Percentiles rank a stretch among this genome's conserved stretches.
Conservation (phyloP, 2,113 vertebrate species). For the Megaceryle torquata region DNA sequence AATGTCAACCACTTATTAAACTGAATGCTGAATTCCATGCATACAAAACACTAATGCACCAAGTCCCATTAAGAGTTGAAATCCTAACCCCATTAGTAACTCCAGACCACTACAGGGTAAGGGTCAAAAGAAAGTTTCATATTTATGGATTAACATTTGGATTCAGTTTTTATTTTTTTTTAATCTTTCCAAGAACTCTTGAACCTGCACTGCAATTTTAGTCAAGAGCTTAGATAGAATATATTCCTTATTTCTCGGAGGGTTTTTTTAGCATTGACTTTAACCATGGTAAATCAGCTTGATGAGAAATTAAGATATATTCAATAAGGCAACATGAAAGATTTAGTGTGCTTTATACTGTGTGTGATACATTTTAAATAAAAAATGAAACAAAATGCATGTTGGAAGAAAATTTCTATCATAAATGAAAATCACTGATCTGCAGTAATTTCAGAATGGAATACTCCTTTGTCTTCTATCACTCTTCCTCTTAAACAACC, state of each 20-base stretch:
- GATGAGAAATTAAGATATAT: neutral
- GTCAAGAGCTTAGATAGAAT: slow-evolving; percentile 46
- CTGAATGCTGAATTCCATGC: slow-evolving; percentile 76
- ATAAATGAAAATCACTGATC: neutral
- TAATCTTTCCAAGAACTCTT: slow-evolving; percentile 74
- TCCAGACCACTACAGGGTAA: slow-evolving; percentile 66
- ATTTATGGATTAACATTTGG: slow-evolving; percentile 80
- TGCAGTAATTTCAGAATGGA: neutral
- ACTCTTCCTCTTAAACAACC: neutral
- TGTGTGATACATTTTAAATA: neutral
- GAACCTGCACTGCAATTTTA: slow-evolving; percentile 67
- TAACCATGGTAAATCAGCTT: neutral
- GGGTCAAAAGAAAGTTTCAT: slow-evolving; percentile 76
- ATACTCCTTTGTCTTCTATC: neutral
- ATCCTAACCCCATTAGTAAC: slow-evolving; percentile 81
- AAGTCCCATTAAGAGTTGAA: slow-evolving; percentile 78
- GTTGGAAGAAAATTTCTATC: neutral
- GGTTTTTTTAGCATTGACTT: neutral
- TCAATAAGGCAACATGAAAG: neutral
- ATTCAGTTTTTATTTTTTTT: slow-evolving; percentile 68
- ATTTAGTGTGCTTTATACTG: neutral
- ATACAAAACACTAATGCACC: slow-evolving; percentile 80
- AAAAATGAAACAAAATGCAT: neutral
- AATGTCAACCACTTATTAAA: slow-evolving; percentile 85
- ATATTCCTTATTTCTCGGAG: slow-evolving; percentile 47